A percentile compares a stretch with the other conserved stretches of the same genome.
Conservation (phyloP, 2,113 vertebrate species). For the Noctilio leporinus region DNA sequence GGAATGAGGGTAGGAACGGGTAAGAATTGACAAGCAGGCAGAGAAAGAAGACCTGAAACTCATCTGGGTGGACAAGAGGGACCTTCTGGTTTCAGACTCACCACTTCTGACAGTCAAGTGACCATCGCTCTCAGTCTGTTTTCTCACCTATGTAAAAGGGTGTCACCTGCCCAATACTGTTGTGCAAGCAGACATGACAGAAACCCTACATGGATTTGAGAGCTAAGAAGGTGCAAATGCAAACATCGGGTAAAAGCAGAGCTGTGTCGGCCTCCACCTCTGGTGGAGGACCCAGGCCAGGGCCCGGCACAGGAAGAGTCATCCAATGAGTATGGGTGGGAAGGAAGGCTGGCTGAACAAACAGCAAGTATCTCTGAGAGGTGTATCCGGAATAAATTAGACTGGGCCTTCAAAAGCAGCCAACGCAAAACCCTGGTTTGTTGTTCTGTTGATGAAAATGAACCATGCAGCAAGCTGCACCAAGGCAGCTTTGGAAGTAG, state of each 20-base stretch:
- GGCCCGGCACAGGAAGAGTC: not conserved
- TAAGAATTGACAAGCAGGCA: not conserved
- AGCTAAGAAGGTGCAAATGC: not conserved
- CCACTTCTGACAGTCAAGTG: not conserved
- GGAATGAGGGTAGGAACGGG: not conserved
- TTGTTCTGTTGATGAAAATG: not conserved
- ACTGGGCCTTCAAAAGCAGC: not conserved
- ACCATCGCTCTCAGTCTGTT: not conserved
- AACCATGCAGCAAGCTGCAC: not conserved
- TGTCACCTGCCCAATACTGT: accelerated
- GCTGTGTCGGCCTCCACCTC: not conserved
- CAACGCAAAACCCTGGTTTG: not conserved
- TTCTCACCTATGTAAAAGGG: not conserved
- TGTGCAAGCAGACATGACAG: not conserved
- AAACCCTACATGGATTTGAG: not conserved
- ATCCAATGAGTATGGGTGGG: not conserved
- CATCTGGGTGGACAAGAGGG: not conserved
- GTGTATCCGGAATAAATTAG: not conserved
- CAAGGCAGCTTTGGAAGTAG: not conserved
- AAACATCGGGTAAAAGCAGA: not conserved
- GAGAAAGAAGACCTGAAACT: not conserved
- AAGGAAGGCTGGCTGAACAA: not conserved
- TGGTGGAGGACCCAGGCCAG: not conserved
- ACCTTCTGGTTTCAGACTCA: not conserved
- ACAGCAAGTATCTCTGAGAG: not conserved